Evolutionary conservation across 2,113 vertebrate species (phyloP), one percentile per base, ranked within the genome.

Genomic region (Lycaon pictus): DNA sequence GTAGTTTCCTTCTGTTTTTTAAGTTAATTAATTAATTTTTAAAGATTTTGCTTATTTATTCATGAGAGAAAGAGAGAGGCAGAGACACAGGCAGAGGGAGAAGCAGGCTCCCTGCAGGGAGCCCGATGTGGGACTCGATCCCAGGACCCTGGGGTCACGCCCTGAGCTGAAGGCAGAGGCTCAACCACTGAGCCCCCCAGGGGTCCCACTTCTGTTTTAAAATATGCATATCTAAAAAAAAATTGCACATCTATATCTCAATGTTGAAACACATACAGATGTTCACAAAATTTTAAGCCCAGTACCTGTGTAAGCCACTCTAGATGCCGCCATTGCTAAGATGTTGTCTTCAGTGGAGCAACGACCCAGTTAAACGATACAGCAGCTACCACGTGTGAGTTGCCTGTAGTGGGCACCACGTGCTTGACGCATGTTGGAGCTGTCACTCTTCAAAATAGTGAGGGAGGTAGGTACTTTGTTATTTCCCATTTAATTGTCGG

Each of bases 261-360:
- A 4, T 65, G 60, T 23, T 67, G 37, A 94, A 89, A 71, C 60
- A 17, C 35, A 29, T n/a, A 79, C 4, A 53, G 22, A 37, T 32
- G 76, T n/a, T 63, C 90, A 55, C 6, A 95, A 77, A 95, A 67
- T 69, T 74, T 94, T 89, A 93, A 77, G 23, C 48, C 32, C 48
- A 29, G 13, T 43, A 58, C 60, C 62, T 92, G 13, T 72, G 32
- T 12, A 25, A 25, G 11, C 93, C 65, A 77, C 72, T 27, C 17
- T 65, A 53, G 17, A 8, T 86, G 48, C 63, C 22, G 72, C 8
- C 13, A 63, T 8, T 77, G 20, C 22, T 92, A 72, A 91, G 65
- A 65, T 77, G 7, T 63, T 92, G 35, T 90, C 43, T 76, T 93
- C 56, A 85, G 43, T 25, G 43, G 15, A 92, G 16, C 35, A 58